A percentile compares a stretch with the other conserved stretches of the same genome.
Conservation (phyloP, 1,140 invertebrate genomes). For the Colletes latitarsis region DNA sequence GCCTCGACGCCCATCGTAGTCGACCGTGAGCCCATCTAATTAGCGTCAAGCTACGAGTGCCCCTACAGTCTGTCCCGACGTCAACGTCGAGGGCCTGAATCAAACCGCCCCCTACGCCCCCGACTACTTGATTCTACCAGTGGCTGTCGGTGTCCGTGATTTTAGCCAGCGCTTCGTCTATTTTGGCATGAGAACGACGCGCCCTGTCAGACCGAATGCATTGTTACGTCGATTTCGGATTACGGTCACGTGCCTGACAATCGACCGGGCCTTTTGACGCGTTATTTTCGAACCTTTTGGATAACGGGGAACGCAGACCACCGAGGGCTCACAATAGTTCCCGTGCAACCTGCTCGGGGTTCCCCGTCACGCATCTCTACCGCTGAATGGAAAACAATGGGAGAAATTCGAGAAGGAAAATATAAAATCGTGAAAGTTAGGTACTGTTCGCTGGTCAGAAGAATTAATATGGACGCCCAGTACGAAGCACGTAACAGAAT, state of each 20-base stretch:
- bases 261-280: not conserved
- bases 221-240: conserved; percentile 8
- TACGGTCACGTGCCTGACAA: not conserved
- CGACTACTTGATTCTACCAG: conserved; percentile 28
- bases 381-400: no score
- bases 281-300: not conserved
- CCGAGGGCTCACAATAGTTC: not conserved
- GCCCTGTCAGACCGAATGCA: conserved; percentile 3
- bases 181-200: not conserved
- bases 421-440: no score
- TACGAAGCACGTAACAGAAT: no score
- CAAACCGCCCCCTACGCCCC: conserved; percentile 29
- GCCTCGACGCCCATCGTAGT: conserved; percentile 49
- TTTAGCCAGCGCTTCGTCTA: conserved; percentile 19
- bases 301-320: not conserved
- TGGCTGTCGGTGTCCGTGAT: conserved; percentile 6
- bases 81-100: conserved; percentile 49
- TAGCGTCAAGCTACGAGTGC: conserved; percentile 58
- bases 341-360: not conserved
- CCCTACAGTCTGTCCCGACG: conserved; percentile 41
- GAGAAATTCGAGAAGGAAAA: not conserved
- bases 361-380: no score
- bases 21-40: conserved; percentile 58
- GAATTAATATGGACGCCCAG: no score
- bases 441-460: no score